Conservation (phyloP, 2,113 vertebrate species). For the Boleophthalmus pectinirostris region DNA sequence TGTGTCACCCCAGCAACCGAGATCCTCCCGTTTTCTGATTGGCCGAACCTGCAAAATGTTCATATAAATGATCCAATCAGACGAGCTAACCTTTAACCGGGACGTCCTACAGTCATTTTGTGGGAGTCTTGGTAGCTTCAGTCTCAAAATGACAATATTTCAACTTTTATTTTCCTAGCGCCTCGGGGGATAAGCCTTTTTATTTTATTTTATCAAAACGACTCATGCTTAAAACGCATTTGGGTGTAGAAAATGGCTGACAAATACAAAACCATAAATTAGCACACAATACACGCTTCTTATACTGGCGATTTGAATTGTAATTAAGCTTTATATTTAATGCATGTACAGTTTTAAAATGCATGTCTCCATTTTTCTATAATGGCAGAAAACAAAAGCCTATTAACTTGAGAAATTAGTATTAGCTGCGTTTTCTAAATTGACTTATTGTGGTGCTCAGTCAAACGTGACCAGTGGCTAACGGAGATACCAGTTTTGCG, state of each 20-base stretch:
- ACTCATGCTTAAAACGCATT: conserved; percentile 17
- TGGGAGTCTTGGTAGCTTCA: conserved; percentile 27
- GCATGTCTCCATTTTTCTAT: conserved; percentile 33
- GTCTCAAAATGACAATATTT: conserved; percentile 23
- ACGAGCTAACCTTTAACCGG: conserved; percentile 43
- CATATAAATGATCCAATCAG: conserved; percentile 28
- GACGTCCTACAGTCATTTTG: conserved; percentile 23
- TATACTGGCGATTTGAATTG: conserved; percentile 20
- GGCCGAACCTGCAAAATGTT: conserved; percentile 49
- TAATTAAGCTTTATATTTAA: conserved; percentile 43
- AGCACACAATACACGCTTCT: conserved; percentile 17
- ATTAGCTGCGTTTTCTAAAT: conserved; percentile 4
- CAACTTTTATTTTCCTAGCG: conserved; percentile 39
- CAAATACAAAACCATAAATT: conserved; percentile 22
- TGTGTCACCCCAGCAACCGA: conserved; percentile 42
- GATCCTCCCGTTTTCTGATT: conserved; percentile 28
- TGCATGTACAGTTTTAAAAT: conserved; percentile 37
- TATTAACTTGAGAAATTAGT: conserved; percentile 27
- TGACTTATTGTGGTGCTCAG: conserved; percentile 17
- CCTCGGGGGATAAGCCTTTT: conserved; percentile 31
- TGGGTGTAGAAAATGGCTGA: conserved; percentile 25
- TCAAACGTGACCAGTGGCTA: background rate
- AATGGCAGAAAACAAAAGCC: conserved; percentile 40
- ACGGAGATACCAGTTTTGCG: background rate
- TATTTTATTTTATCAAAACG: conserved; percentile 25